Conservation (phyloP, 2,113 vertebrate species). For the Macquaria ambigua region DNA sequence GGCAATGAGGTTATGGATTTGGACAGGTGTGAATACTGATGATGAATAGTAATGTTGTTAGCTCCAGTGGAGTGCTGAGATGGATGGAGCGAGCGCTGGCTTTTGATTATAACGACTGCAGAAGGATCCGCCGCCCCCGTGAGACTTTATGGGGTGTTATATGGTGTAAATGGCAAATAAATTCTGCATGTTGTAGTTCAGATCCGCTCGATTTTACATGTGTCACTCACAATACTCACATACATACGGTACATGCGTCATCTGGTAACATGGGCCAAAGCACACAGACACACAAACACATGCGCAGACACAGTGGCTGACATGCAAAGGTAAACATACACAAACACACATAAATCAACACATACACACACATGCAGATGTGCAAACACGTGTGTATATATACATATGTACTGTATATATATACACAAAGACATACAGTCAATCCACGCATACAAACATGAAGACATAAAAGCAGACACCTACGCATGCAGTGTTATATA, state of each 20-base stretch:
- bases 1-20: constrained; percentile 64
- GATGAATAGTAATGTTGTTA: constrained; percentile 74
- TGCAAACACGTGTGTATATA: background rate
- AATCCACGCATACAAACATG: background rate
- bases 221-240: constrained; percentile 11
- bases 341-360: background rate
- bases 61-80: constrained; percentile 54
- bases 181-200: constrained; percentile 2
- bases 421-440: background rate
- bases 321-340: background rate
- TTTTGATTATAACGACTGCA: constrained; percentile 54
- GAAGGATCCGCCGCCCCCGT: constrained; percentile 3
- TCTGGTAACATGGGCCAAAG: background rate
- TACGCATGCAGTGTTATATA: too few species aligned
- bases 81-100: constrained; percentile 50
- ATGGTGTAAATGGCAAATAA: constrained; percentile 38
- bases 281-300: background rate
- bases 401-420: background rate
- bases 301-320: background rate
- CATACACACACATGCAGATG: background rate
- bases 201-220: background rate
- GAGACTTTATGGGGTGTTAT: constrained; percentile 52
- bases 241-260: background rate
- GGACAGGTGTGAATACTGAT: constrained; percentile 76
- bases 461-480: background rate